phyloP scores from a whole-genome alignment of 2,797 vertebrate species.

The Circus cinereus region DNA sequence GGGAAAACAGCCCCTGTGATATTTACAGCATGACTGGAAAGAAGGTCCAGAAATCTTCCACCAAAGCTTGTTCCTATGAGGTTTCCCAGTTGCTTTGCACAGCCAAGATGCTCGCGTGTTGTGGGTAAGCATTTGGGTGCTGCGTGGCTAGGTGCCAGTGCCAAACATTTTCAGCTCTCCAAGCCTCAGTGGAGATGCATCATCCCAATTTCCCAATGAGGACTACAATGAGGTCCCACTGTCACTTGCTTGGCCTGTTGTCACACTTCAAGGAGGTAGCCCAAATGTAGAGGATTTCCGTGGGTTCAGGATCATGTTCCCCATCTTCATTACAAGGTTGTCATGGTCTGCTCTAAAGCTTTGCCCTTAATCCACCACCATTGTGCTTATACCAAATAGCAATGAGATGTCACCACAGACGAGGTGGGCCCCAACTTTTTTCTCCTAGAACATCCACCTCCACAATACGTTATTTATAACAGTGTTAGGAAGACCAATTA shows the following conservation, averaged over 20 bases:
- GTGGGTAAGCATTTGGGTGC: background rate
- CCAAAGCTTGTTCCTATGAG: background rate
- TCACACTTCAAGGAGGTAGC: background rate
- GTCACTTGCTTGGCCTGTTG: background rate
- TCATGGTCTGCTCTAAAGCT: background rate
- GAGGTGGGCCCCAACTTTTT: background rate
- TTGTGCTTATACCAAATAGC: background rate
- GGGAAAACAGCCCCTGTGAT: background rate
- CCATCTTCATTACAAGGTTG: background rate
- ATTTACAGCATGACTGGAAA: conserved; percentile 1
- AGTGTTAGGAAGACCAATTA: background rate
- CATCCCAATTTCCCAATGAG: background rate
- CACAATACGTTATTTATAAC: background rate
- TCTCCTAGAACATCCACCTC: background rate
- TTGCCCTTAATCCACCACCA: accelerated
- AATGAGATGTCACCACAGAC: accelerated
- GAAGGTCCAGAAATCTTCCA: background rate
- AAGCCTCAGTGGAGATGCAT: too few relatives aligned
- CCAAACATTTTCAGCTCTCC: background rate
- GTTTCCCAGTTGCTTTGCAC: background rate
- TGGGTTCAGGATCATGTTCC: background rate
- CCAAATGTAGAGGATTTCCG: background rate
- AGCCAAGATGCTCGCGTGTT: background rate
- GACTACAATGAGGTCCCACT: background rate
- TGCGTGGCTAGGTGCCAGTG: accelerated